These are phyloP conservation scores for Ascaphus truei DNA, from an alignment of 2,113 vertebrate species.

Conservation along the genomic window DNA sequence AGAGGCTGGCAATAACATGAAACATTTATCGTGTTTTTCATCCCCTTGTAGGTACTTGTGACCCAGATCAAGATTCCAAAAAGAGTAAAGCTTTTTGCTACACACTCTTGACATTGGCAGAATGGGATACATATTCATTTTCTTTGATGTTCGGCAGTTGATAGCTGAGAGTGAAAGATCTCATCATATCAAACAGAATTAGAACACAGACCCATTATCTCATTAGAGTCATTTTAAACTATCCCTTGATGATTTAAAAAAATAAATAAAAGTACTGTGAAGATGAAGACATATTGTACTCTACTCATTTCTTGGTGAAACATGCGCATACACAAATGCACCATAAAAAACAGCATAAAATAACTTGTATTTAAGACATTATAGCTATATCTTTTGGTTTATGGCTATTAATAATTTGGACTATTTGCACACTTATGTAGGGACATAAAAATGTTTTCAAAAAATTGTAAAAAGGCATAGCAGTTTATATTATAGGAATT, in stretches of 20 bases:
- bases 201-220: slow-evolving; percentile 32
- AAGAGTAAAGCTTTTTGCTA: background rate
- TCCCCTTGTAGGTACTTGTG: background rate
- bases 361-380: background rate
- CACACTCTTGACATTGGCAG: slow-evolving; percentile 23
- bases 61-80: background rate
- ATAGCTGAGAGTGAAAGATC: slow-evolving; percentile 28
- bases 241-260: slow-evolving; percentile 28
- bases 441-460: too few relatives aligned
- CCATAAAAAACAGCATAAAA: background rate
- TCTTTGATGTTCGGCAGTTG: slow-evolving; percentile 31
- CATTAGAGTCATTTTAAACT: slow-evolving; percentile 30
- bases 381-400: too few relatives aligned
- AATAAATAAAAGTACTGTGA: background rate
- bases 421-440: too few relatives aligned
- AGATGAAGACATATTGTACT: slow-evolving; percentile 4
- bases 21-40: background rate
- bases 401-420: too few relatives aligned
- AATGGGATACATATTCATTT: slow-evolving; percentile 32
- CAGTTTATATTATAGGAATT: too few relatives aligned
- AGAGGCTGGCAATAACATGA: background rate
- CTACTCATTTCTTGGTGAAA: background rate
- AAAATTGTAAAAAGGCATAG: too few relatives aligned
- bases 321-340: background rate
- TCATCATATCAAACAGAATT: slow-evolving; percentile 34